Conservation (phyloP, 1,140 invertebrate genomes). For the Radopholus similis region DNA sequence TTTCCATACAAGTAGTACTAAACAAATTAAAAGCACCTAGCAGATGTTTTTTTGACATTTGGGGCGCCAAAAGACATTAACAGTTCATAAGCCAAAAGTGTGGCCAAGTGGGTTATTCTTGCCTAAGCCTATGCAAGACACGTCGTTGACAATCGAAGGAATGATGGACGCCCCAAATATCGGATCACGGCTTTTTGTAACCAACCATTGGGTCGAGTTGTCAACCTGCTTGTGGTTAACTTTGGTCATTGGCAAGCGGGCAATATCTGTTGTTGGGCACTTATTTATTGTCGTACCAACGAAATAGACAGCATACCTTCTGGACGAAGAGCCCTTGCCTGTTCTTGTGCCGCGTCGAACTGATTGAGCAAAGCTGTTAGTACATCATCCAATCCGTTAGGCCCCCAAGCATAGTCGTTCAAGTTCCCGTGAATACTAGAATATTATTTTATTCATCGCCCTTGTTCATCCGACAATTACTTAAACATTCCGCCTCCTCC, state of each 20-base stretch:
- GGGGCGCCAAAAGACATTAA: no score
- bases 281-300: background rate
- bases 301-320: no score
- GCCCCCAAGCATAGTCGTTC: background rate
- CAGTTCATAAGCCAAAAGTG: no score
- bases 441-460: background rate
- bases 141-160: no score
- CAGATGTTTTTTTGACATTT: no score
- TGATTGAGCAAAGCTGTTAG: slow-evolving; percentile 14
- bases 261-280: slow-evolving; percentile 15
- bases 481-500: background rate
- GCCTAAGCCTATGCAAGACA: no score
- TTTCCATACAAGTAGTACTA: slow-evolving; percentile 95
- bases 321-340: background rate
- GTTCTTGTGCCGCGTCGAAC: slow-evolving; percentile 7
- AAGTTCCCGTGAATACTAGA: background rate
- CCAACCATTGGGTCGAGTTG: slow-evolving; percentile 80
- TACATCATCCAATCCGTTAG: background rate
- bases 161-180: no score
- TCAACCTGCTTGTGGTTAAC: slow-evolving; percentile 61
- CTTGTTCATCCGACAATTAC: background rate
- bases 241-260: slow-evolving; percentile 18
- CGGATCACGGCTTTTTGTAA: no score
- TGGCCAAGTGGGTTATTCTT: no score
- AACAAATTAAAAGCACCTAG: no score